Base-by-base conservation (phyloP, 2,797 vertebrate genomes). In the Crenichthys baileyi region DNA sequence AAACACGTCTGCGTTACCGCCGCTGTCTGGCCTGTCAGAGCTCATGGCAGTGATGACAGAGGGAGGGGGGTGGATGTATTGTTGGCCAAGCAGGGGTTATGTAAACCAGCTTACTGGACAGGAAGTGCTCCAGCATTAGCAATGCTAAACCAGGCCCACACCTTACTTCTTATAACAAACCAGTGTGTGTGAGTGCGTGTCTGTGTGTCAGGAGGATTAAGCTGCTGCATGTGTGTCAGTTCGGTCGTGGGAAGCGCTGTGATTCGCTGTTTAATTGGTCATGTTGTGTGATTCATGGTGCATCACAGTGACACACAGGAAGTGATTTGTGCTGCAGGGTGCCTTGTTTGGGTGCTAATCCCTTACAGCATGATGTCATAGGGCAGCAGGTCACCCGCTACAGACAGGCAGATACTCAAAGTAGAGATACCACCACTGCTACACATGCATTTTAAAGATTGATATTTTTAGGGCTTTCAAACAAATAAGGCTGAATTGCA, bases 81-180 rank as follows among this genome's bases (percentile, higher is more conserved):
- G 86, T 87, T 90, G 94, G 93, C 82, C 90, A 93, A 89, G 87
- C 90, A 83, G 85, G 88, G 90, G 89, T 95, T 95, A 95, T 88
- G 92, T 95, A 96, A 96, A 95, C 94, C 92, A 91, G 94, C 92
- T 96, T 94, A 95, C 73, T 88, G 87, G 85, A 92, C 93, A 95
- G 95, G 95, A 96, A 95, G 94, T 81, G 79, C 84, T 83, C 58
- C 84, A 89, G 91, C 87, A 93, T 95, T 95, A 95, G 90, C 85
- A 83, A 91, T 81, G 88, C 92, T 94, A 88, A 93, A 91, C 90
- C 87, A 88, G 82, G 75, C 83, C 91, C 85, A 71, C 80, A 90
- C 85, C 89, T 88, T 90, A 82, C 81, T 92, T 88, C 86, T 89
- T 90, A 89, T 90, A 91, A 86, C 85, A 71, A 88, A 90, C 77